Evolutionary conservation across 2,113 vertebrate genomes (phyloP).

Genomic region (Herpetotheres cachinnans): DNA sequence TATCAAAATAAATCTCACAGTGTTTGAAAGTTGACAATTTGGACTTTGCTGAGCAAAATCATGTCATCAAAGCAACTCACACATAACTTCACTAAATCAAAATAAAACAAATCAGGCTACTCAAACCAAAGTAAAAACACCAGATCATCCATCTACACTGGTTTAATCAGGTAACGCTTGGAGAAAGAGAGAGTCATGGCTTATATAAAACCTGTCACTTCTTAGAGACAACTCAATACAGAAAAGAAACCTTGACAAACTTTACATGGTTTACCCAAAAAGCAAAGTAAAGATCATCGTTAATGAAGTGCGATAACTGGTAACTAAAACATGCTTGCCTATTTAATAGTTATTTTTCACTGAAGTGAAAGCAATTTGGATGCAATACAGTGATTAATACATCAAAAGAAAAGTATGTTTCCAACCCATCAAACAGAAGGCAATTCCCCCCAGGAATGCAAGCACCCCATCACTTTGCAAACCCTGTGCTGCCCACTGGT

Average conservation of each 20-base stretch:
- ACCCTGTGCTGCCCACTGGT: accelerated
- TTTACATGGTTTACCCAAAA: neutral
- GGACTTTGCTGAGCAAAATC: neutral
- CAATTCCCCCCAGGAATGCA: neutral
- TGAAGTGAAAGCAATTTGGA: neutral
- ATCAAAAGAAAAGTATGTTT: neutral
- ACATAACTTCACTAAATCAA: neutral
- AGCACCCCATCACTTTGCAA: neutral
- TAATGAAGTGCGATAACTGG: neutral
- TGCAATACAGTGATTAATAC: neutral
- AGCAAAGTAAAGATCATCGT: neutral
- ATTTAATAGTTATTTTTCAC: neutral
- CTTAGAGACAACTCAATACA: neutral
- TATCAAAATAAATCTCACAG: accelerated
- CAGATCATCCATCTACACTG: neutral
- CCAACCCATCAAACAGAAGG: neutral
- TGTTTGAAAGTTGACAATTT: neutral
- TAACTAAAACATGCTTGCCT: neutral
- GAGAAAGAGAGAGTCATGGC: neutral
- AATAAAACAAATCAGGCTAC: neutral
- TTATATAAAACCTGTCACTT: neutral
- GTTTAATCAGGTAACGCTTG: neutral
- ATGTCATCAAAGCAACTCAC: neutral
- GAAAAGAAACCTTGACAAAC: neutral
- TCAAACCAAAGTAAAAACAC: neutral